A percentile compares a stretch with the other conserved stretches of the same genome.
phyloP scores from a whole-genome alignment of 2,888 invertebrate species.

The Scrobipalpa atriplicella region DNA sequence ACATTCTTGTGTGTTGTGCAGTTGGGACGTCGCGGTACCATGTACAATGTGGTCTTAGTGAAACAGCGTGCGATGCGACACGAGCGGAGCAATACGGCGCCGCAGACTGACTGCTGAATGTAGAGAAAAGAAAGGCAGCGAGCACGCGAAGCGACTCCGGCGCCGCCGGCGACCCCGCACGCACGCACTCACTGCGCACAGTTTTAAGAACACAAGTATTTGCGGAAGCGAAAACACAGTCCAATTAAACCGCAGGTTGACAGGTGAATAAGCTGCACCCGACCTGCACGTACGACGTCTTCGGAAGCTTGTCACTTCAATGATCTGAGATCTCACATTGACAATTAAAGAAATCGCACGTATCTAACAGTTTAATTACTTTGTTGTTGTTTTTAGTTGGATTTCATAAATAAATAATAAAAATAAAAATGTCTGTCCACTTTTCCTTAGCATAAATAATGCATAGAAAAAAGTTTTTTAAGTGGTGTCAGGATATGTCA shows the following conservation, averaged over 20 bases:
- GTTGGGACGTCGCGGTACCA: conserved; percentile 31
- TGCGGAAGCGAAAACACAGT: conserved; percentile 45
- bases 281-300: not conserved
- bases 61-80: conserved; percentile 46
- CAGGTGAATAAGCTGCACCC: conserved; percentile 18
- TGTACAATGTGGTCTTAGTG: not conserved
- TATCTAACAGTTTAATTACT: conserved; percentile 5
- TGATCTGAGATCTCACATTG: not conserved
- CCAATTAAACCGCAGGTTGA: conserved; percentile 39
- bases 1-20: conserved; percentile 41
- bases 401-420: not conserved
- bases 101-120: conserved; percentile 55
- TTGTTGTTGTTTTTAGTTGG: not conserved
- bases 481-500: conserved; percentile 8
- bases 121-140: conserved; percentile 62
- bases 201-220: conserved; percentile 32
- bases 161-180: conserved; percentile 45
- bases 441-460: conserved; percentile 2
- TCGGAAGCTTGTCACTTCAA: conserved; percentile 13
- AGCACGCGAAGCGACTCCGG: conserved; percentile 43
- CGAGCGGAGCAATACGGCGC: conserved; percentile 57
- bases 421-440: not conserved
- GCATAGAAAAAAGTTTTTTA: not conserved
- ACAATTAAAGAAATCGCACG: conserved; percentile 1
- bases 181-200: conserved; percentile 33